Evolutionary conservation across 2,113 vertebrate species (phyloP).

Genomic region (Proteles cristata): DNA sequence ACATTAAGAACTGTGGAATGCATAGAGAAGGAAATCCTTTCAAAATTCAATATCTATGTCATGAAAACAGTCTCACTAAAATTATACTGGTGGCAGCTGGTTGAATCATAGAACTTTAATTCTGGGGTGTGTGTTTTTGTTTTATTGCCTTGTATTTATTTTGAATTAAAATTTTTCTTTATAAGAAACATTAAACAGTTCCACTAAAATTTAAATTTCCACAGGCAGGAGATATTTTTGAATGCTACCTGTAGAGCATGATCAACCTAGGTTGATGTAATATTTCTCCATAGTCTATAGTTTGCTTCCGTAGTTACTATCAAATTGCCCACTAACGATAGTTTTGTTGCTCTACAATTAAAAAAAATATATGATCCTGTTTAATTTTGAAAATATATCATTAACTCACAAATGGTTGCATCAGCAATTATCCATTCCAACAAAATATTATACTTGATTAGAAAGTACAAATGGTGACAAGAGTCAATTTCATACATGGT

Average conservation of each 20-base stretch:
- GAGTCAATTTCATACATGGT: neutral
- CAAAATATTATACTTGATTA: constrained; percentile 25
- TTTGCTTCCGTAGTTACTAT: no score
- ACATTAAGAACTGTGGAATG: neutral
- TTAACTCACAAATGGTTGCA: neutral
- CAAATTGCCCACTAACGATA: no score
- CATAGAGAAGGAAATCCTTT: neutral
- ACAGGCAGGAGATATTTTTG: neutral
- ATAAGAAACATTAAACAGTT: neutral
- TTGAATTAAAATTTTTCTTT: neutral
- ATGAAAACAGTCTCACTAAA: constrained; percentile 23
- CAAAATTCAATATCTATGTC: neutral
- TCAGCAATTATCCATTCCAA: accelerated
- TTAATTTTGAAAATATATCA: constrained; percentile 55
- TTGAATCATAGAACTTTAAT: neutral
- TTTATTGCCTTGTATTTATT: neutral
- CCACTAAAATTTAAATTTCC: constrained; percentile 16
- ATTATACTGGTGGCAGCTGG: neutral
- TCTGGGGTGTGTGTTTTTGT: neutral
- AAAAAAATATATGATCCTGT: constrained; percentile 47
- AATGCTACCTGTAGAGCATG: neutral
- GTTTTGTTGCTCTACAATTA: no score
- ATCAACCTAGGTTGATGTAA: no score
- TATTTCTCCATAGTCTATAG: no score
- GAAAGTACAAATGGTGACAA: neutral